Base-by-base conservation (phyloP, 2,113 vertebrate species). In the Ciconia boyciana region DNA sequence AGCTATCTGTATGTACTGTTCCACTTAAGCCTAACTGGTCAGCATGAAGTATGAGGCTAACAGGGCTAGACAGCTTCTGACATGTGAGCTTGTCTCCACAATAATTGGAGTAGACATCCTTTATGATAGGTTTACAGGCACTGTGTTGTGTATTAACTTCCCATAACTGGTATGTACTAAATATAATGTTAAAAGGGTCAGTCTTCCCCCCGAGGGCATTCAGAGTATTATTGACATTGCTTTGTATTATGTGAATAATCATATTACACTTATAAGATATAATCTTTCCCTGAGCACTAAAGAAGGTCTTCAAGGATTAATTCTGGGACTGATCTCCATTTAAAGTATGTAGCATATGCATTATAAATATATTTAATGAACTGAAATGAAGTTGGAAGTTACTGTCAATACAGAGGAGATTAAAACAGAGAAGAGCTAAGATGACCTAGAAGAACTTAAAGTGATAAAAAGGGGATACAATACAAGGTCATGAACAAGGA, bases 271-370 rank as follows among this genome's bases (percentile, higher is more conserved):
- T 94, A 34, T 19, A 71, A 86, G 75, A 89, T 36, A 69, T 19
- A 88, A 88, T 77, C 32, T 86, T 70, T 77, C 58, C 76, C 76
- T 3, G 1, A 90, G 60, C 54, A 51, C 28, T 92, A 81, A 87
- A 78, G 36, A 79, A 46, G 44, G 86, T 70, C 58, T 95, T 92
- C 31, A 90, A 95, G 71, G 46, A 93, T 92, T 93, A 94, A 90
- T 90, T 93, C 71, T 77, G 52, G 34, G 49, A 93, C 44, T 83
- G 61, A 90, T 88, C 70, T 95, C 66, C 39, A 83, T 83, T 88
- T 83, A 62, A 75, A 90, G 74, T 44, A 72, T 13, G 26, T 52
- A 93, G 7, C 29, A 57, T 92, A 74, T 76, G 66, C 57, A 44
- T 85, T 75, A 84, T 58, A 91, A 65, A 32, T 85, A 24, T 79